Percentiles rank a stretch among this genome's conserved stretches.
These are phyloP conservation scores for Diplogasteroides magnus DNA, from an alignment of 1,140 invertebrate species.

Conservation along the genomic window DNA sequence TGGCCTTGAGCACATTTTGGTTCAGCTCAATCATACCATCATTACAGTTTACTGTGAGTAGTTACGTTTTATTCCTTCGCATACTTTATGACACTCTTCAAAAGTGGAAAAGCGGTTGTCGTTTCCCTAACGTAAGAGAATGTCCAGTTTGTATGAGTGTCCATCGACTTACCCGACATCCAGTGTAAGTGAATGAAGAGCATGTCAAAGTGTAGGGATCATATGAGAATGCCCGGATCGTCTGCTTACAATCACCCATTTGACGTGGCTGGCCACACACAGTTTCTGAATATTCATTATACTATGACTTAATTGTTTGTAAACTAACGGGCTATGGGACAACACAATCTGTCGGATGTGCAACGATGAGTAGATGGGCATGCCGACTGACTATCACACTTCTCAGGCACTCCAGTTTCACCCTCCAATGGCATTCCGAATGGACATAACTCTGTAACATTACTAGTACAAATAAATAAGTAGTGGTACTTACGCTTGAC, in stretches of 20 bases:
- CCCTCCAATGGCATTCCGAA: slow-evolving; percentile 48
- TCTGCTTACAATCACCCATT: slow-evolving; percentile 48
- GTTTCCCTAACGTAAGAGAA: slow-evolving; percentile 35
- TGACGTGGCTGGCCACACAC: slow-evolving; percentile 52
- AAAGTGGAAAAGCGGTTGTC: slow-evolving; percentile 51
- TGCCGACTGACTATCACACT: slow-evolving; percentile 43
- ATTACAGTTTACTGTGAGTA: neutral
- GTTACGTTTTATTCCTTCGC: slow-evolving; percentile 49
- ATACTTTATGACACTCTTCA: slow-evolving; percentile 48
- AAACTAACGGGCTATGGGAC: slow-evolving; percentile 47
- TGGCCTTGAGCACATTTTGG: slow-evolving; percentile 51
- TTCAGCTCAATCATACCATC: slow-evolving; percentile 42
- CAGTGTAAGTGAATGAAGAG: slow-evolving; percentile 51
- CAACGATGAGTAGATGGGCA: slow-evolving; percentile 48
- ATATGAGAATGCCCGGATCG: slow-evolving; percentile 51
- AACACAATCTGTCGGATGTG: slow-evolving; percentile 48
- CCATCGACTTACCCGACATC: slow-evolving; percentile 38
- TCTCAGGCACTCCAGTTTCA: slow-evolving; percentile 49
- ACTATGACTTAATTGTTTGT: neutral
- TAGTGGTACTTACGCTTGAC: slow-evolving; percentile 39
- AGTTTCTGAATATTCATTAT: slow-evolving; percentile 35
- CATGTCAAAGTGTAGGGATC: slow-evolving; percentile 46
- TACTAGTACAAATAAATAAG: neutral
- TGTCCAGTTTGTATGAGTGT: no score
- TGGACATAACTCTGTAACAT: slow-evolving; percentile 49